Conservation (phyloP, 2,113 vertebrate genomes). For the Gallinago paraguaiae region DNA sequence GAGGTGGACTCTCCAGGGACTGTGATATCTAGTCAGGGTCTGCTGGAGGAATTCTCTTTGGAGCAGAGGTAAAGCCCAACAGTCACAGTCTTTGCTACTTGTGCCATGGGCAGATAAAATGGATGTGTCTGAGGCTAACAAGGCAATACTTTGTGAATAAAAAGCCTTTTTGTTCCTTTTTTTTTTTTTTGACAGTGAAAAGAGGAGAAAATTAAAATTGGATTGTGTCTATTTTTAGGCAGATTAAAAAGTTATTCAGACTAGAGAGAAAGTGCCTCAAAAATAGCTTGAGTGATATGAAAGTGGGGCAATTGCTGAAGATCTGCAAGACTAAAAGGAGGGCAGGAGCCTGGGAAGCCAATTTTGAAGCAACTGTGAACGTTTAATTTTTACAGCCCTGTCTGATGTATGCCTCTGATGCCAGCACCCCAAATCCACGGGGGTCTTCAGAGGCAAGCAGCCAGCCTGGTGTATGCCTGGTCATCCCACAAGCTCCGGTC, state of each 20-base stretch:
- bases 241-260: conserved; percentile 10
- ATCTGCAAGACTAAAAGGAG: conserved; percentile 40
- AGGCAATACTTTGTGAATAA: background rate
- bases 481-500: background rate
- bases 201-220: background rate
- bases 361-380: background rate
- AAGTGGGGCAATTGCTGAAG: conserved; percentile 64
- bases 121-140: rapidly evolving
- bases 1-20: background rate
- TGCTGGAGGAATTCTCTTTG: background rate
- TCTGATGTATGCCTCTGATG: background rate
- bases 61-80: background rate
- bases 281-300: background rate
- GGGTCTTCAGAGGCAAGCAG: background rate
- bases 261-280: background rate
- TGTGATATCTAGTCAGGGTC: background rate
- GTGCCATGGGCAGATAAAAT: background rate
- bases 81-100: background rate
- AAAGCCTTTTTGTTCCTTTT: background rate
- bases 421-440: background rate
- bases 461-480: background rate
- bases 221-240: conserved; percentile 14
- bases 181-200: background rate
- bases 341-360: background rate
- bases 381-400: background rate